phyloP scores from a whole-genome alignment of 2,797 vertebrate genomes.

The Neomorphus geoffroyi region DNA sequence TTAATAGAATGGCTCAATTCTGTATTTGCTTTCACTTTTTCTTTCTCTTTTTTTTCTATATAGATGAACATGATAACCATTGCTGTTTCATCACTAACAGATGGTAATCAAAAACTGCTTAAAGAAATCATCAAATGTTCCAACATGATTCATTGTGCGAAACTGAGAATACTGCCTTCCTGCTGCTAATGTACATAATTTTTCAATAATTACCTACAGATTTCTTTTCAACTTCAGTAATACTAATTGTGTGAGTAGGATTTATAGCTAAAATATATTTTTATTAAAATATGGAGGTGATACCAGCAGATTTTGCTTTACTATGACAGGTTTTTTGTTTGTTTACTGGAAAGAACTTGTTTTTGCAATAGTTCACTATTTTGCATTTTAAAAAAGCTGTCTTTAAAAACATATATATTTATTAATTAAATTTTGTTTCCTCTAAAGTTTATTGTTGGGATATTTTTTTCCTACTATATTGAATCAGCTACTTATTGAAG shows the following conservation, averaged over 20 bases:
- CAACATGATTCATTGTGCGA: neutral
- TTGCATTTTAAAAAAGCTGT: neutral
- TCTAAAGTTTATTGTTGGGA: neutral
- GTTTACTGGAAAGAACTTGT: neutral
- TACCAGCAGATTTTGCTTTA: neutral
- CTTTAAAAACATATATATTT: neutral
- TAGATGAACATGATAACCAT: neutral
- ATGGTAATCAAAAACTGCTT: slow-evolving; percentile 44
- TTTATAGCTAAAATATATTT: neutral
- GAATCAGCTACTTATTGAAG: neutral
- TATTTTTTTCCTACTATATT: neutral
- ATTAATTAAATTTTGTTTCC: neutral
- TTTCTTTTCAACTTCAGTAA: slow-evolving; percentile 31
- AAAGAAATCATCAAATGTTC: slow-evolving; percentile 48
- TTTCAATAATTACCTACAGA: slow-evolving; percentile 30
- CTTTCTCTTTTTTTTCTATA: neutral
- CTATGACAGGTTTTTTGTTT: neutral
- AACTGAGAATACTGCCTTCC: neutral
- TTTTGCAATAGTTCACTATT: neutral
- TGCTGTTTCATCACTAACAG: slow-evolving; percentile 8
- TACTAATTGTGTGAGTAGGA: neutral
- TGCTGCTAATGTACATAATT: neutral
- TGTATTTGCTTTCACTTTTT: slow-evolving; percentile 17
- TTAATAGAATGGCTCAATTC: neutral
- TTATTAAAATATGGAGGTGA: neutral